A percentile compares a stretch with the other conserved stretches of the same genome.
phyloP scores from a whole-genome alignment of 64 coral and sea anemone genomes.

The Stichodactyla helianthus region DNA sequence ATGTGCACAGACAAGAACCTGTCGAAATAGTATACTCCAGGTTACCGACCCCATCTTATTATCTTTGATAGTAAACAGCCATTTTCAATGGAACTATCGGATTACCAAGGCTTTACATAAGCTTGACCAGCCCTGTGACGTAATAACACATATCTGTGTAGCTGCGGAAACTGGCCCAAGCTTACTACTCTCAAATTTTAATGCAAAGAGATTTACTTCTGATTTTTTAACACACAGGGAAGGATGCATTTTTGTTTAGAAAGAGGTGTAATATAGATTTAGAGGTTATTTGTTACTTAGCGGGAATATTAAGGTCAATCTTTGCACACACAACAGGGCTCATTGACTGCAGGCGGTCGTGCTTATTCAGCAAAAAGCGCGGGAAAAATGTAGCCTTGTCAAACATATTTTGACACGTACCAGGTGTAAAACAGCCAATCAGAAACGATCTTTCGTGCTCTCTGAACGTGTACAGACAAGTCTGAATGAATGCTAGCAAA shows the following conservation, averaged over 20 bases:
- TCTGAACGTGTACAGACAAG: constrained; percentile 11
- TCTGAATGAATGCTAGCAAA: not conserved
- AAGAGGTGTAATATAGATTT: not conserved
- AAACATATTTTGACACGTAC: not conserved
- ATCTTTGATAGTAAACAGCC: constrained; percentile 5
- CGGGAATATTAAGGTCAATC: constrained; percentile 9
- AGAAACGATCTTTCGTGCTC: not conserved
- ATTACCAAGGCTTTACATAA: not conserved
- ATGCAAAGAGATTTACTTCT: not conserved
- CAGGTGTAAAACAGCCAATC: constrained; percentile 5
- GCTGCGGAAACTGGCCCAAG: not conserved
- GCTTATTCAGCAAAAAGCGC: constrained; percentile 9
- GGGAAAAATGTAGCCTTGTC: not conserved
- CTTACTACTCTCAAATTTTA: not conserved
- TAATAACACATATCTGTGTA: constrained; percentile 1
- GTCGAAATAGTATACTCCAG: not conserved
- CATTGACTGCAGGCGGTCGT: not conserved
- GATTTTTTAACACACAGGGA: not conserved
- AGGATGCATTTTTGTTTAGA: not conserved
- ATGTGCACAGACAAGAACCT: constrained; percentile 4
- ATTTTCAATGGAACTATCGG: not conserved
- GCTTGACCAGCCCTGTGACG: not conserved
- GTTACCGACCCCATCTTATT: not conserved
- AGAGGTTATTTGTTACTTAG: not conserved
- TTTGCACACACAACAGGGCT: not conserved